Conservation (phyloP, 2,113 vertebrate species). For the Istiophorus platypterus region DNA sequence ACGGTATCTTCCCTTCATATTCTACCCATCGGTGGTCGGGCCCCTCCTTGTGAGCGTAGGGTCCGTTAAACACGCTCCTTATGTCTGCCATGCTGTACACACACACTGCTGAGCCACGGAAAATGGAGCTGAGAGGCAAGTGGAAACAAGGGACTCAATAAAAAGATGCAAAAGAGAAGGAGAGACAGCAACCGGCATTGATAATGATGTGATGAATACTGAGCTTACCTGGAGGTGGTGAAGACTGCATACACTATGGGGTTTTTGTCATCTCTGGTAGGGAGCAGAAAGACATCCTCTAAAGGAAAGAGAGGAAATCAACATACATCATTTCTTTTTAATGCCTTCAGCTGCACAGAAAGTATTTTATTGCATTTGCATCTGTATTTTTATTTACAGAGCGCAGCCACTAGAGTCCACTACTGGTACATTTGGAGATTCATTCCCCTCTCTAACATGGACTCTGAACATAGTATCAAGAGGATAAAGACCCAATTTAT, state of each 20-base stretch:
- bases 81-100: constrained; percentile 97
- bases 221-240: constrained; percentile 93
- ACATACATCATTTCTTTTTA: neutral
- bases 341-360: constrained; percentile 2
- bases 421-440: neutral
- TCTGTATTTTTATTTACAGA: neutral
- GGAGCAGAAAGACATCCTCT: constrained; percentile 96
- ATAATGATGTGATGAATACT: neutral
- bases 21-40: constrained; percentile 95
- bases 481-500: constrained; percentile 11
- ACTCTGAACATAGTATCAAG: neutral
- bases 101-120: constrained; percentile 98
- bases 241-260: constrained; percentile 95
- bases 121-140: constrained; percentile 89
- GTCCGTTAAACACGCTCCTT: constrained; percentile 94
- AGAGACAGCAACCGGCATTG: neutral
- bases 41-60: constrained; percentile 97
- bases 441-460: neutral
- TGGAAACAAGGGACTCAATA: neutral
- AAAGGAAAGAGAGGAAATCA: constrained; percentile 46
- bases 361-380: neutral
- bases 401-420: neutral
- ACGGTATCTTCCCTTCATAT: constrained; percentile 94
- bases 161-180: neutral
- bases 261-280: constrained; percentile 94